phyloP scores from a whole-genome alignment of 2,113 vertebrate genomes.

The Peucedramus taeniatus region DNA sequence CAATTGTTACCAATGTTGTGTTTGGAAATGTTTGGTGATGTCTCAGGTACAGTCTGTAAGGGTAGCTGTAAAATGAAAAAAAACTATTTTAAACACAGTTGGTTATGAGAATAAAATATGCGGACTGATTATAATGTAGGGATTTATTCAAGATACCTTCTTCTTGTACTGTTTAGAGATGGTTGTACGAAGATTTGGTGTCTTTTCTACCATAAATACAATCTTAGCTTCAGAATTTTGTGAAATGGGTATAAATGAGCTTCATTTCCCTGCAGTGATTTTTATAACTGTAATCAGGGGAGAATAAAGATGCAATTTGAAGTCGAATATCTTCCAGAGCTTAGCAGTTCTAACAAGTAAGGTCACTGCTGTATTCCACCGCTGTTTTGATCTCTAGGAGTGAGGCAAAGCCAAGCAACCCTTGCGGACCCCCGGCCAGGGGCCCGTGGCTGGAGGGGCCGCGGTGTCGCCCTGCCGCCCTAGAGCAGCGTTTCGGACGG shows the following conservation, averaged over 20 bases:
- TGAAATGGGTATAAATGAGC: background rate
- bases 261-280: background rate
- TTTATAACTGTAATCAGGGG: background rate
- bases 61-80: background rate
- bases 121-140: background rate
- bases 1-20: background rate
- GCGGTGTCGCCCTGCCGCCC: background rate
- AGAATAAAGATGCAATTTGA: background rate
- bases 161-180: background rate
- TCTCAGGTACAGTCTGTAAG: background rate
- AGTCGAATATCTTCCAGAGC: background rate
- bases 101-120: background rate
- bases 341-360: background rate
- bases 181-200: background rate
- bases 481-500: fast-evolving
- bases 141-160: background rate
- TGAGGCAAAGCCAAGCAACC: background rate
- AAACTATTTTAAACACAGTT: background rate
- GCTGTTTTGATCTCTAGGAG: background rate
- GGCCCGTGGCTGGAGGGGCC: background rate
- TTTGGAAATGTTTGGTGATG: background rate
- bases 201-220: background rate
- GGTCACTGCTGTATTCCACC: background rate
- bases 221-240: background rate
- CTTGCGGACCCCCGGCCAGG: background rate